phyloP scores from a whole-genome alignment of 2,113 vertebrate genomes.

The Turdus rufiventris region DNA sequence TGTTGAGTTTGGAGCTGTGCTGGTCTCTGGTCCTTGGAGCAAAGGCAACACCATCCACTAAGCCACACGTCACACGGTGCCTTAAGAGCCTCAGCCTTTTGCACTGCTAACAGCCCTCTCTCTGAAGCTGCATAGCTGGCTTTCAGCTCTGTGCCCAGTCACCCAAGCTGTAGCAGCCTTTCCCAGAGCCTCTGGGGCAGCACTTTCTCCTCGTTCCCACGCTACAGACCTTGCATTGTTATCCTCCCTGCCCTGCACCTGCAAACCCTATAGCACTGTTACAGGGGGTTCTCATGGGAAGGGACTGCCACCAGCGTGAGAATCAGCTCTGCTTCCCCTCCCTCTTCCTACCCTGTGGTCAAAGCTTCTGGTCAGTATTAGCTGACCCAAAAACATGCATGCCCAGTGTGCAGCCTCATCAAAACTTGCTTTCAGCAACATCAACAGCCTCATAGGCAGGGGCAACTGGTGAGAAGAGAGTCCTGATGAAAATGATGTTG shows the following conservation, averaged over 20 bases:
- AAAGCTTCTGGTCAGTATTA: neutral
- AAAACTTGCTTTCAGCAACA: neutral
- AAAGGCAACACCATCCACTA: neutral
- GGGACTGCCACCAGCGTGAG: neutral
- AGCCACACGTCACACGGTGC: neutral
- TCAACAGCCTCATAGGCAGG: neutral
- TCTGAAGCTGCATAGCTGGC: neutral
- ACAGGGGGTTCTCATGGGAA: conserved; percentile 27
- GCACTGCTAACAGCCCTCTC: neutral
- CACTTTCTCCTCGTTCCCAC: conserved; percentile 3
- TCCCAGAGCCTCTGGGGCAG: conserved; percentile 6
- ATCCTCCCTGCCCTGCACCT: neutral
- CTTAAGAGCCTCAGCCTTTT: neutral
- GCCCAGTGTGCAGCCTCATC: neutral
- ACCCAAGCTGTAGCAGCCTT: neutral
- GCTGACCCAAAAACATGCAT: neutral
- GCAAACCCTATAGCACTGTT: neutral
- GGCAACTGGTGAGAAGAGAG: neutral
- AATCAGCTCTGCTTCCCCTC: neutral
- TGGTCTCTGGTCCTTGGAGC: neutral
- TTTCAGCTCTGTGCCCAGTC: neutral
- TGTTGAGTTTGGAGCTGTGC: neutral
- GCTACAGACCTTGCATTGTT: neutral
- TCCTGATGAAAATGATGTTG: neutral
- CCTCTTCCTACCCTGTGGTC: neutral